Percentiles rank a stretch among this genome's conserved stretches.
Conservation (phyloP, 1,140 invertebrate species). For the Battus philenor region DNA sequence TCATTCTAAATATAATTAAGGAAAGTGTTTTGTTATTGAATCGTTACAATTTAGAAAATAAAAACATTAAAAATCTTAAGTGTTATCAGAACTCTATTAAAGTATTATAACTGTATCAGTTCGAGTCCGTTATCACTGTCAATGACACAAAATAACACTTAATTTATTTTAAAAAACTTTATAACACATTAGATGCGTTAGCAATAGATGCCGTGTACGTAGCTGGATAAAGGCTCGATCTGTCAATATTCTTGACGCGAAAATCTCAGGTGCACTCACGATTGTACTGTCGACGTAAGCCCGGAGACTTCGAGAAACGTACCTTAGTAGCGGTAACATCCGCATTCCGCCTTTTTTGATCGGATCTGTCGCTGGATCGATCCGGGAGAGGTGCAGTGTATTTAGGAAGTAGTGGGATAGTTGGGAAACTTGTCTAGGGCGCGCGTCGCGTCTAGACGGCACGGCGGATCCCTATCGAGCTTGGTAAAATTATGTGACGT, state of each 20-base stretch:
- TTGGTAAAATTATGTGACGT: slow-evolving; percentile 62
- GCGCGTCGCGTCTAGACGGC: slow-evolving; percentile 66
- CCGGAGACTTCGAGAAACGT: slow-evolving; percentile 33
- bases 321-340: slow-evolving; percentile 40
- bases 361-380: slow-evolving; percentile 45
- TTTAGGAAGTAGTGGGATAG: slow-evolving; percentile 25
- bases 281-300: slow-evolving; percentile 10
- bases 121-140: too few species aligned
- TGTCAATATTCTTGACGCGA: slow-evolving; percentile 19
- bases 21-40: too few species aligned
- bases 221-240: slow-evolving; percentile 7
- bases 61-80: too few species aligned
- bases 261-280: slow-evolving; percentile 13
- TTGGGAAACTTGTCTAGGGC: slow-evolving; percentile 53
- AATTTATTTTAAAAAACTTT: too few species aligned
- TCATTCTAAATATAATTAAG: too few species aligned
- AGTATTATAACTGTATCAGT: too few species aligned
- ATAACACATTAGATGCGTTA: slow-evolving; percentile 3
- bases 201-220: not conserved
- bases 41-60: too few species aligned
- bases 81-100: too few species aligned
- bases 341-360: slow-evolving; percentile 30
- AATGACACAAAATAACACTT: too few species aligned
- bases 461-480: slow-evolving; percentile 53
- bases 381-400: slow-evolving; percentile 26